Conservation (phyloP, 2,888 invertebrate species). For the Polymixis flavicincta region DNA sequence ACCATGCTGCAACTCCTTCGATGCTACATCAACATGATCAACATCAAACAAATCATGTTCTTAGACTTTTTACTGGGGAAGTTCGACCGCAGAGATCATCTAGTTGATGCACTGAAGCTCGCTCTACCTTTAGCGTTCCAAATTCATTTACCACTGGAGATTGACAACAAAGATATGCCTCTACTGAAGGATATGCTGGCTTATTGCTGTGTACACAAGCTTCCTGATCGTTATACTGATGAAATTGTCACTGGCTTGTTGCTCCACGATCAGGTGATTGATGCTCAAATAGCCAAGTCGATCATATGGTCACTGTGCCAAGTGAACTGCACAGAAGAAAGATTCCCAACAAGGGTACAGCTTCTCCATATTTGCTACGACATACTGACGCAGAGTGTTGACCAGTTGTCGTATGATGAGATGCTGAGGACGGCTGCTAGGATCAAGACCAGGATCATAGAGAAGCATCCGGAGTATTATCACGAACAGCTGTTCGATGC, state of each 20-base stretch:
- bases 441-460: slow-evolving; percentile 84
- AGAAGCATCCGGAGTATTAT: slow-evolving; percentile 90
- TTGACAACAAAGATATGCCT: slow-evolving; percentile 89
- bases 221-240: slow-evolving; percentile 88
- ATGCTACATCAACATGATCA: slow-evolving; percentile 91
- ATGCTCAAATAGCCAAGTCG: slow-evolving; percentile 86
- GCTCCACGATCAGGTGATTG: slow-evolving; percentile 83
- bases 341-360: slow-evolving; percentile 83
- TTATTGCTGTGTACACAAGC: slow-evolving; percentile 87
- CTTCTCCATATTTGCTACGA: slow-evolving; percentile 89
- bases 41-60: slow-evolving; percentile 91
- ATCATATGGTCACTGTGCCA: slow-evolving; percentile 91
- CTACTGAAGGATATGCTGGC: slow-evolving; percentile 89
- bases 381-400: slow-evolving; percentile 84
- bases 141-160: slow-evolving; percentile 90
- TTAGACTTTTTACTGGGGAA: slow-evolving; percentile 90
- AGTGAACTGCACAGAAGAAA: slow-evolving; percentile 81
- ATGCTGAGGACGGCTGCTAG: slow-evolving; percentile 88
- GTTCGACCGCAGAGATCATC: slow-evolving; percentile 87
- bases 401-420: slow-evolving; percentile 85
- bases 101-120: slow-evolving; percentile 91
- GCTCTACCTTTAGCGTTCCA: slow-evolving; percentile 93
- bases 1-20: slow-evolving; percentile 92
- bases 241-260: slow-evolving; percentile 89
- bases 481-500: slow-evolving; percentile 91